Percentiles rank a stretch among this genome's conserved stretches.
Conservation (phyloP, 2,113 vertebrate species). For the Tenrec ecaudatus region DNA sequence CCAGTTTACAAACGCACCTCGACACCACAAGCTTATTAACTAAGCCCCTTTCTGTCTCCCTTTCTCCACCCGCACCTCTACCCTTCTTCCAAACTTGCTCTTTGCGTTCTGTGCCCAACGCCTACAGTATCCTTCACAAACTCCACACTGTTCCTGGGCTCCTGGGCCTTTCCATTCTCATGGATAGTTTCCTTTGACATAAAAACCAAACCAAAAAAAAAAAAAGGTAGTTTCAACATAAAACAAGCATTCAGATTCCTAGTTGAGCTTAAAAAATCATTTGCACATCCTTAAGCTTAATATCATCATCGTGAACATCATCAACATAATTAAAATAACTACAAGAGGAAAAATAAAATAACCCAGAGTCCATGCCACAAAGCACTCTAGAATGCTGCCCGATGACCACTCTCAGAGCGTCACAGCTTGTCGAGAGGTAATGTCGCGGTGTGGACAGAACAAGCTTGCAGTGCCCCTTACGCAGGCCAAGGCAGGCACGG, state of each 20-base stretch:
- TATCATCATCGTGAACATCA: conserved; percentile 79
- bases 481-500: conserved; percentile 42
- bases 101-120: conserved; percentile 67
- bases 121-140: conserved; percentile 71
- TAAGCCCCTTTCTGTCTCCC: background rate
- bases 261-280: conserved; percentile 71
- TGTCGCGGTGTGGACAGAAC: conserved; percentile 67
- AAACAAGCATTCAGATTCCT: conserved; percentile 44
- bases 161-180: conserved; percentile 55
- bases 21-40: background rate
- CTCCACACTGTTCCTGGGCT: conserved; percentile 72
- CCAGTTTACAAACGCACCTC: background rate
- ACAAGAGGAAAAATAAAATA: conserved; percentile 59
- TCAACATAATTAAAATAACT: conserved; percentile 69
- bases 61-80: conserved; percentile 39
- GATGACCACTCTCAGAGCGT: conserved; percentile 57
- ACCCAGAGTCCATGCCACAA: conserved; percentile 73
- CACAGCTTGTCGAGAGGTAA: conserved; percentile 83
- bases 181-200: conserved; percentile 12
- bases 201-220: background rate
- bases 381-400: conserved; percentile 67
- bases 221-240: conserved; percentile 67
- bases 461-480: conserved; percentile 76
- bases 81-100: conserved; percentile 87
- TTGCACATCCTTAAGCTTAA: conserved; percentile 82